phyloP scores from a whole-genome alignment of 2,113 vertebrate species.

The Nyctereutes procyonoides region DNA sequence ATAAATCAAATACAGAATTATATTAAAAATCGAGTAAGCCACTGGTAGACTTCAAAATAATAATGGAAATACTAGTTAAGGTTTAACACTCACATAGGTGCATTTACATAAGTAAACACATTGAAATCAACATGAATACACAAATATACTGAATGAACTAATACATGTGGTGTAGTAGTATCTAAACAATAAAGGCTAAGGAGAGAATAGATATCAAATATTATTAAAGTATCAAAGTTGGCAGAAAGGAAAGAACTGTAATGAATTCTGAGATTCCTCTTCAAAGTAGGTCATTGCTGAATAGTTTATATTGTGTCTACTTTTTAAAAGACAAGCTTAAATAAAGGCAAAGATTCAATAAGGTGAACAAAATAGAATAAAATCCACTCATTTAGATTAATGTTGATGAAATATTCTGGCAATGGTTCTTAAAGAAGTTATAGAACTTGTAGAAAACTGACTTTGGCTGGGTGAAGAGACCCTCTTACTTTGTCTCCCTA shows the following conservation, averaged over 20 bases:
- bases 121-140: conserved; percentile 45
- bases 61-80: conserved; percentile 33
- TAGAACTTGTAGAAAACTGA: background rate
- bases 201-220: background rate
- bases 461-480: background rate
- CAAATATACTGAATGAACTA: background rate
- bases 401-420: background rate
- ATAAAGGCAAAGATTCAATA: conserved; percentile 24
- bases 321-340: conserved; percentile 52
- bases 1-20: conserved; percentile 38
- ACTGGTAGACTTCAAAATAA: conserved; percentile 37
- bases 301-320: background rate
- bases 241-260: conserved; percentile 1
- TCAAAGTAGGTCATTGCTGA: conserved; percentile 34
- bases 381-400: conserved; percentile 35
- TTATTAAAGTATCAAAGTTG: conserved; percentile 34
- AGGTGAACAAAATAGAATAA: conserved; percentile 24
- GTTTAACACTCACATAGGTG: conserved; percentile 8
- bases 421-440: background rate
- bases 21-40: background rate
- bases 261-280: conserved; percentile 49
- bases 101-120: conserved; percentile 46
- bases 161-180: background rate
- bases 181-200: conserved; percentile 11
- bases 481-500: background rate